phyloP scores from a whole-genome alignment of 2,888 invertebrate genomes.

The Deroplatys truncata region DNA sequence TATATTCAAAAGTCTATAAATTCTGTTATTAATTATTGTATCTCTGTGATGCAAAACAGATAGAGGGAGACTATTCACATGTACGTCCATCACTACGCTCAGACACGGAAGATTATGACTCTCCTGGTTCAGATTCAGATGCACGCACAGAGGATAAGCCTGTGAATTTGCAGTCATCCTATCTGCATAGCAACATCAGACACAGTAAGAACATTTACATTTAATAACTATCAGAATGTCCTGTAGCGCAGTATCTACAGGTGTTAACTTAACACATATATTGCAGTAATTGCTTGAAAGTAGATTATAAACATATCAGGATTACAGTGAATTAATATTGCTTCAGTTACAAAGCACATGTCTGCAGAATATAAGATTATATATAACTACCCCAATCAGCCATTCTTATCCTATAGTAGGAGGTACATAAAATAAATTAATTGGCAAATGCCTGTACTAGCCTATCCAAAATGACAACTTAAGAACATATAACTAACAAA shows the following conservation, averaged over 20 bases:
- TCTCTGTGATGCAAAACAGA: neutral
- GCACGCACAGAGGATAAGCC: slow-evolving; percentile 16
- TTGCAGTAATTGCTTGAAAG: too few relatives aligned
- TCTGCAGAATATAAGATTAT: too few relatives aligned
- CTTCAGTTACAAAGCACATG: too few relatives aligned
- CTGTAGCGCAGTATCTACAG: neutral
- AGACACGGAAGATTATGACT: slow-evolving; percentile 33
- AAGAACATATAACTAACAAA: too few relatives aligned
- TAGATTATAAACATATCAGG: too few relatives aligned
- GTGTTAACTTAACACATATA: neutral
- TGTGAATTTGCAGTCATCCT: slow-evolving; percentile 25
- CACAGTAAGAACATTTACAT: slow-evolving; percentile 29
- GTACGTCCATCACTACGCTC: slow-evolving; percentile 24
- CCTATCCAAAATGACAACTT: too few relatives aligned
- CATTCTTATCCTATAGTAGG: too few relatives aligned
- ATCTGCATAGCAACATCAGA: slow-evolving; percentile 31
- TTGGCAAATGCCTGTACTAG: too few relatives aligned
- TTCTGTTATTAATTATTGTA: neutral
- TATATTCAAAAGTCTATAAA: neutral
- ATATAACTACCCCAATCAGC: too few relatives aligned
- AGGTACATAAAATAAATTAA: too few relatives aligned
- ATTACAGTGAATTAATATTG: too few relatives aligned
- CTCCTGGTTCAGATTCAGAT: slow-evolving; percentile 32
- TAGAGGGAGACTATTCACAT: slow-evolving; percentile 7
- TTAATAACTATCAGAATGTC: neutral